Percentiles rank a stretch among this genome's conserved stretches.
These are phyloP conservation scores for Peromyscus leucopus DNA, from an alignment of 2,113 vertebrate species.

Conservation along the genomic window DNA sequence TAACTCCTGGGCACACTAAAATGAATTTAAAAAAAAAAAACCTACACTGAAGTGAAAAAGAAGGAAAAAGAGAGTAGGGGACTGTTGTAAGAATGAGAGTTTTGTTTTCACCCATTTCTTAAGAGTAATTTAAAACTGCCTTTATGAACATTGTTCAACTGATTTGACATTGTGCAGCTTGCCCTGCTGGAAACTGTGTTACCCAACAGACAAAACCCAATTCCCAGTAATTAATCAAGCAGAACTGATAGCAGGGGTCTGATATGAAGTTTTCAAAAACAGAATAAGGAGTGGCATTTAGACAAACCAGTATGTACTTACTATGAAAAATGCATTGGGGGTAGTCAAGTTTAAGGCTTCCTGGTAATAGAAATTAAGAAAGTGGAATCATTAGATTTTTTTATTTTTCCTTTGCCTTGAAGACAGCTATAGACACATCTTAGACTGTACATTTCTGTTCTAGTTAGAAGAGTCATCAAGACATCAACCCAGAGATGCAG, in stretches of 20 bases:
- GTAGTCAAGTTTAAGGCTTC: not conserved
- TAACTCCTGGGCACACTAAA: conserved; percentile 52
- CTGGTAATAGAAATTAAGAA: conserved; percentile 28
- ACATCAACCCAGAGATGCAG: not conserved
- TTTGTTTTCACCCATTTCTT: not conserved
- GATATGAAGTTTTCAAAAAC: conserved; percentile 5
- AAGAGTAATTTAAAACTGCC: not conserved
- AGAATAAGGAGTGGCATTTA: not conserved
- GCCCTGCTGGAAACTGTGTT: not conserved
- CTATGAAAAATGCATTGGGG: not conserved
- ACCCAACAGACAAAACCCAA: not conserved
- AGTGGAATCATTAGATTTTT: not conserved
- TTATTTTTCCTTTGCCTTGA: not conserved
- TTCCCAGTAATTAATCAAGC: conserved; percentile 7
- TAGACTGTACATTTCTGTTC: not conserved
- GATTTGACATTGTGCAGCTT: not conserved
- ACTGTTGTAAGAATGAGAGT: not conserved
- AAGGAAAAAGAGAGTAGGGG: not conserved
- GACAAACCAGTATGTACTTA: not conserved
- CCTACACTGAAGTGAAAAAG: not conserved
- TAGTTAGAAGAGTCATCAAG: not conserved
- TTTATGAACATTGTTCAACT: conserved; percentile 8
- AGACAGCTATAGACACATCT: not conserved
- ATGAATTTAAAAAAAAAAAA: conserved; percentile 28
- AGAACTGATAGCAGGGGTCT: not conserved